These are phyloP conservation scores for Flexamia atlantica DNA, from an alignment of 2,888 invertebrate species.

Conservation along the genomic window DNA sequence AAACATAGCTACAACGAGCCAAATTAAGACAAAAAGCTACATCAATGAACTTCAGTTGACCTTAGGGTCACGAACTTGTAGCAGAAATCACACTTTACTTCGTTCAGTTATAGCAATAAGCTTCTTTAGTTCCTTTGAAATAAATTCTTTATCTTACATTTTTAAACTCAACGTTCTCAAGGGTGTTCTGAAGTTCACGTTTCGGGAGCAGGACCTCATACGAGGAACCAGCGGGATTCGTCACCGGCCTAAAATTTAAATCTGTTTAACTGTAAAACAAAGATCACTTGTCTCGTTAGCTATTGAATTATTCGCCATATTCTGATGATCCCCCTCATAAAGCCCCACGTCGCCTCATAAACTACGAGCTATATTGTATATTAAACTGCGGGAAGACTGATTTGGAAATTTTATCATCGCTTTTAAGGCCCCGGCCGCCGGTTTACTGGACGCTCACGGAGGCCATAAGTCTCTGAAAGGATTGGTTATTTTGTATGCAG, in stretches of 20 bases:
- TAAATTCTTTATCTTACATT: no score
- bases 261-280: slow-evolving; percentile 18
- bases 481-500: slow-evolving; percentile 28
- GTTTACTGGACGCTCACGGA: not conserved
- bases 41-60: no score
- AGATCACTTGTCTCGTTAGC: not conserved
- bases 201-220: slow-evolving; percentile 16
- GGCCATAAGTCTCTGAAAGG: not conserved
- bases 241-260: not conserved
- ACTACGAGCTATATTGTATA: slow-evolving; percentile 43
- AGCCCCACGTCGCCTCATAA: slow-evolving; percentile 27
- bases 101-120: no score
- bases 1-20: no score
- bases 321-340: slow-evolving; percentile 26
- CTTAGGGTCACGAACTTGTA: no score
- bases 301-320: slow-evolving; percentile 28
- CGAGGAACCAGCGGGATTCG: slow-evolving; percentile 8
- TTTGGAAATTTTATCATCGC: slow-evolving; percentile 40
- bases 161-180: not conserved
- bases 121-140: no score
- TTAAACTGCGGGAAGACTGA: slow-evolving; percentile 43
- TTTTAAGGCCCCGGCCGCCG: not conserved
- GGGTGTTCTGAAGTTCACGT: not conserved
- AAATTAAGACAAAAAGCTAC: no score
- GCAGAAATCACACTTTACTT: no score